phyloP scores from a whole-genome alignment of 2,113 vertebrate genomes.

The Sylvilagus bachmani region DNA sequence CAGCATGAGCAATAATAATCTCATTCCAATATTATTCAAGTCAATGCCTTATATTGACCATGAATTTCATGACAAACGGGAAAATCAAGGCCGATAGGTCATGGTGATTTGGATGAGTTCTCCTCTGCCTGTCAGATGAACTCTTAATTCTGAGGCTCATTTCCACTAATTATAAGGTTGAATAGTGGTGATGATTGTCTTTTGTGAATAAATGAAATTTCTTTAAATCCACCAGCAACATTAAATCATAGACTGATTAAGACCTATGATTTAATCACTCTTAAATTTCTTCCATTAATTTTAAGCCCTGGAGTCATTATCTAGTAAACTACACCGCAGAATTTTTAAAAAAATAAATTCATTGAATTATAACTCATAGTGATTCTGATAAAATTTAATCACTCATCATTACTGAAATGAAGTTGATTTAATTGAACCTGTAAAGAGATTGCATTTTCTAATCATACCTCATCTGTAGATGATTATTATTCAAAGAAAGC shows the following conservation, averaged over 20 bases:
- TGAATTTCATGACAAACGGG: conserved; percentile 10
- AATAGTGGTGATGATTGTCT: background rate
- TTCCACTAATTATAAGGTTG: conserved; percentile 31
- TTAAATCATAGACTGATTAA: conserved; percentile 75
- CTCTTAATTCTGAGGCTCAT: background rate
- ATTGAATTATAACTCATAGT: conserved; percentile 79
- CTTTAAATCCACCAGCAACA: conserved; percentile 34
- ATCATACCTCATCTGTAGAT: conserved; percentile 86
- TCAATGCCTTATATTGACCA: conserved; percentile 47
- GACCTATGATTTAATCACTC: conserved; percentile 65
- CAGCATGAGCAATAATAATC: background rate
- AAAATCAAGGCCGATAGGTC: background rate
- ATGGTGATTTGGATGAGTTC: background rate
- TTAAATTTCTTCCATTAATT: conserved; percentile 80
- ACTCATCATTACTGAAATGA: conserved; percentile 83
- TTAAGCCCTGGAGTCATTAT: conserved; percentile 77
- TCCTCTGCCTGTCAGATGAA: background rate
- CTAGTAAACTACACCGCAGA: conserved; percentile 63
- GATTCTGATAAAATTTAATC: conserved; percentile 85
- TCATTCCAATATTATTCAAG: background rate
- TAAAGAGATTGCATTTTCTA: conserved; percentile 81
- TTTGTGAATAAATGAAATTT: conserved; percentile 69
- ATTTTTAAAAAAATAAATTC: conserved; percentile 71
- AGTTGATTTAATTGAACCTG: conserved; percentile 87
- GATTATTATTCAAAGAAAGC: conserved; percentile 86